A percentile compares a stretch with the other conserved stretches of the same genome.
Conservation (phyloP, 2,113 vertebrate species). For the Dermatemys mawii region DNA sequence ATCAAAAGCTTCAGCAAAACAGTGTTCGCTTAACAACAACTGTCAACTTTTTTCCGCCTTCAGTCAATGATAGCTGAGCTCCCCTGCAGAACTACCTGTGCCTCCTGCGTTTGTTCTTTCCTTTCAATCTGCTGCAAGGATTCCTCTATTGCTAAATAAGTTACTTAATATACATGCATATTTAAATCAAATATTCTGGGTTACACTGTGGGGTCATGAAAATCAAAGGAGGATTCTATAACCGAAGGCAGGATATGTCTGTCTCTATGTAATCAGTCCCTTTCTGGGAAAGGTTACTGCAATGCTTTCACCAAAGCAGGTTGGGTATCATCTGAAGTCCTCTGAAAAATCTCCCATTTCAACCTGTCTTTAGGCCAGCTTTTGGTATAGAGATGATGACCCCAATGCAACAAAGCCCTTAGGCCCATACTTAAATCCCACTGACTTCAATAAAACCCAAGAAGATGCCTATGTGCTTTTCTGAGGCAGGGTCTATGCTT, state of each 20-base stretch:
- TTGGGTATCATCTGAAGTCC: neutral
- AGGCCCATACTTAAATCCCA: neutral
- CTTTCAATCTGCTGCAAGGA: neutral
- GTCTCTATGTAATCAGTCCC: neutral
- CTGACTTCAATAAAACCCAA: no score
- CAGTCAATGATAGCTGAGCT: neutral
- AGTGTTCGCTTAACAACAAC: neutral
- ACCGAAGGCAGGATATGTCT: fast-evolving
- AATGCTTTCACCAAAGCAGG: neutral
- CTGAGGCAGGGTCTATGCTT: neutral
- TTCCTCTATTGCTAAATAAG: fast-evolving
- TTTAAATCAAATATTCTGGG: neutral
- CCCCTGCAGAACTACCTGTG: neutral
- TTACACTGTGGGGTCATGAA: neutral
- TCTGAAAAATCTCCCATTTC: neutral
- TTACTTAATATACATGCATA: neutral
- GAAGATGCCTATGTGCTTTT: neutral
- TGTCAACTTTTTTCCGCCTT: neutral
- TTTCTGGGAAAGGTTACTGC: neutral
- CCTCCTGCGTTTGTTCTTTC: fast-evolving
- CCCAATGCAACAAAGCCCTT: neutral
- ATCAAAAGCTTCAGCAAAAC: neutral
- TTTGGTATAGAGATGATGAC: neutral
- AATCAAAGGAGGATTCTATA: neutral
- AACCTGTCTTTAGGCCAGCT: neutral